Base-by-base conservation (phyloP, 2,888 invertebrate species). In the Buathra laborator region DNA sequence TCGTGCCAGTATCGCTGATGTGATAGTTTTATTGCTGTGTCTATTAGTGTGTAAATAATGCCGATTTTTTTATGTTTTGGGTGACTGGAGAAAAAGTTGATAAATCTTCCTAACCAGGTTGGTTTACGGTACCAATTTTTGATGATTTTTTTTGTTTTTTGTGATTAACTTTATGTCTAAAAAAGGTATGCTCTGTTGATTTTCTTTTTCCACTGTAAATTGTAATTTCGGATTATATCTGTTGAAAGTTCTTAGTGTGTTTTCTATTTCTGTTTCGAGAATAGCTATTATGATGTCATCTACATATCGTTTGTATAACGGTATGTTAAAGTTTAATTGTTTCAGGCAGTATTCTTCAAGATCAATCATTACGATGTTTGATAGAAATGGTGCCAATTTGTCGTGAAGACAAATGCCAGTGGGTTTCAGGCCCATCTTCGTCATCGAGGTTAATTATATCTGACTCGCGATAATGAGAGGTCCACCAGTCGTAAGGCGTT, bases 271-370 rank as follows among this genome's bases (percentile, higher is more conserved):
- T 3, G 51, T 51, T 2, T 9, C 16, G 1, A 68, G 68, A 1
- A 78, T 9, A 0, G 68, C 66, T 16, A 48, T 68, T 1, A 84
- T 79, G 2, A 86, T 82, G 16, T 86, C 79, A 70, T 86, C 83
- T 2, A 32, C 32, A 32, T 32, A 72, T 24, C 68, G 59, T 56
- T 59, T 71, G 19, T 71, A 71, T 44, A 79, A 24, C 3, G 71
- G 62, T 2, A 59, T 59, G 6, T 19, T n/a, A n/a, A 44, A 70
- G 0, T 56, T 19, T 19, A 79, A 1, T 29, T 79, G 32, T 29
- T 44, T 2, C 14, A 71, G 14, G 37, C 70, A 56, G 1, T 9
- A 7, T 32, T 44, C 19, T 71, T 79, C 79, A 5, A 79, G 24
- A 12, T 59, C 59, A 2, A 12, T 16, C 79, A 79, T 79, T 9